Base-by-base conservation (phyloP, 2,113 vertebrate genomes). In the Catharus fuscescens region DNA sequence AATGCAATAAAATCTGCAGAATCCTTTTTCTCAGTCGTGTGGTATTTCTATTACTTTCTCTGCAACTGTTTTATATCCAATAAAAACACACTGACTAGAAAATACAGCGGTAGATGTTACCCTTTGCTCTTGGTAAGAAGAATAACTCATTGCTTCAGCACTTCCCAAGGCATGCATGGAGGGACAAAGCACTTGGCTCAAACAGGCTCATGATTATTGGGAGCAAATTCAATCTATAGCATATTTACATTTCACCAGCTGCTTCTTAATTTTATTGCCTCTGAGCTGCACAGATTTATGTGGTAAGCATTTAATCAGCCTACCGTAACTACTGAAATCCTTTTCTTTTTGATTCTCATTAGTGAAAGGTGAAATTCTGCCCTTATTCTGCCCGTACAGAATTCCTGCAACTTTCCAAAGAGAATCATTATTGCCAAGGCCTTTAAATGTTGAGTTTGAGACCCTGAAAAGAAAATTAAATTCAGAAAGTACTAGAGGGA, bases 21-120 rank as follows among this genome's bases (percentile, higher is more conserved):
- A 47, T 54, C 61, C 20, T 96, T 48, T 90, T 79, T 44, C 93
- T 52, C 70, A 76, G 81, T 38, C 34, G 4, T 69, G 71, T 88
- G 91, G 59, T 62, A 95, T 93, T 96, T 83, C 84, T 95, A 61
- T 88, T 93, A 93, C 93, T 88, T 95, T 96, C 65, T 76, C 90
- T 92, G 29, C 1, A 23, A 85, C 79, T 91, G 64, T 92, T 96
- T 88, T 72, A 82, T 69, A 84, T 93, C 87, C 86, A 95, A 82
- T 71, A 90, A 95, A 96, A 95, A 93, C 81, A 93, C 26, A 86
- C 3, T 76, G 69, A 80, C 72, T 65, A 93, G 81, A 94, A 95
- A 95, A 94, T 91, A 83, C 53, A 90, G 90, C 57, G 88, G 92
- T 53, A 90, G 67, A 88, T 74, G 72, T 67, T 90, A 95, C 90